Percentiles rank a stretch among this genome's conserved stretches.
phyloP scores from a whole-genome alignment of 2,888 invertebrate genomes.

The Nycteola revayana region DNA sequence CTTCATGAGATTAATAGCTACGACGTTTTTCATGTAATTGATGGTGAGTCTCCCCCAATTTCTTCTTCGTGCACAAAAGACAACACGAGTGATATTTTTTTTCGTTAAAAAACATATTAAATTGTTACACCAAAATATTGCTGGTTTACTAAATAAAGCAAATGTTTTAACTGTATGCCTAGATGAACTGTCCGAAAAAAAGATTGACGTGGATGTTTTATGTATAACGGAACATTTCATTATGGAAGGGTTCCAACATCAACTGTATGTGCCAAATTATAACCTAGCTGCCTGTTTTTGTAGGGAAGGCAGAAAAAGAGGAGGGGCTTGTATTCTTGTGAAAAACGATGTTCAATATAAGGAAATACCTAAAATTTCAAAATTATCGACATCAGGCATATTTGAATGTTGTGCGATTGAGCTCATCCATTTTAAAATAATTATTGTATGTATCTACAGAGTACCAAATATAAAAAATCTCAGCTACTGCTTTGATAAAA shows the following conservation, averaged over 20 bases:
- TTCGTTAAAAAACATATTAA: slow-evolving; percentile 1
- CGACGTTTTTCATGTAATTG: neutral
- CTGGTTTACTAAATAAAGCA: neutral
- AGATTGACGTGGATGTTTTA: neutral
- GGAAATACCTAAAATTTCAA: neutral
- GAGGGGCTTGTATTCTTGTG: neutral
- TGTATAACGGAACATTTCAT: neutral
- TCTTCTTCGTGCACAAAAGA: neutral
- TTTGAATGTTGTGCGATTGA: neutral
- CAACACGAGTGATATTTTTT: slow-evolving; percentile 2
- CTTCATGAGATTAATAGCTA: neutral
- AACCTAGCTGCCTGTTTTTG: neutral
- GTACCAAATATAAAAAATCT: neutral
- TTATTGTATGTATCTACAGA: neutral
- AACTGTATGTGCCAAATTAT: neutral
- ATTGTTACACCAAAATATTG: slow-evolving; percentile 1
- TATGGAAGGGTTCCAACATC: neutral
- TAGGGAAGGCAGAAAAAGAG: neutral
- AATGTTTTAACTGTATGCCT: neutral
- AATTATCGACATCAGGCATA: neutral
- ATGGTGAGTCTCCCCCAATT: neutral
- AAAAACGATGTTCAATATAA: neutral
- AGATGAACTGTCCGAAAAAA: neutral
- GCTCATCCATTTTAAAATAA: neutral
- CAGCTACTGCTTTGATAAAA: neutral